phyloP scores from a whole-genome alignment of 2,888 invertebrate species.

The Calameuta pallipes region DNA sequence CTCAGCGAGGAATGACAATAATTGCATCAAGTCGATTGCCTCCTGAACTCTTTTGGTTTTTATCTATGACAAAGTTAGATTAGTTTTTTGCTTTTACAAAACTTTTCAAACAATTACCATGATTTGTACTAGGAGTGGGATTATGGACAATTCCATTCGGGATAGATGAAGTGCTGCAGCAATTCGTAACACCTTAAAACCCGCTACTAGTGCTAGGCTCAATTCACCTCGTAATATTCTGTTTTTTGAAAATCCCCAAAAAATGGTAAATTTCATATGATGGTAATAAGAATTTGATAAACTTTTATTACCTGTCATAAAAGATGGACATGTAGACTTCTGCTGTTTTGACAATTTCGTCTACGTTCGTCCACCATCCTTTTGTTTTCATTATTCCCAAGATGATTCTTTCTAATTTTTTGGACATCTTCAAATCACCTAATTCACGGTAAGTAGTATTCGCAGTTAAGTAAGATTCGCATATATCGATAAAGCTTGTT shows the following conservation, averaged over 20 bases:
- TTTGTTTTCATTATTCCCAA: constrained; percentile 41
- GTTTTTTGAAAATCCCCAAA: background rate
- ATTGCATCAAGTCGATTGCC: constrained; percentile 67
- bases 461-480: constrained; percentile 67
- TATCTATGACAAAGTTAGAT: constrained; percentile 30
- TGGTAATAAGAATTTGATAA: background rate
- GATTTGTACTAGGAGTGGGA: constrained; percentile 46
- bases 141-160: constrained; percentile 32
- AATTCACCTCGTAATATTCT: constrained; percentile 36
- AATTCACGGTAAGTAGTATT: constrained; percentile 67
- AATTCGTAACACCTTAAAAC: constrained; percentile 41
- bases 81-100: background rate
- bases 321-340: constrained; percentile 67
- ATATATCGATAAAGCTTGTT: constrained; percentile 56
- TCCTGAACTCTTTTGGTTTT: constrained; percentile 67
- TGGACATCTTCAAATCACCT: constrained; percentile 62
- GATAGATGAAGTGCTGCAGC: constrained; percentile 34
- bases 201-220: constrained; percentile 37
- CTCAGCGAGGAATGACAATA: constrained; percentile 52
- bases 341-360: constrained; percentile 67
- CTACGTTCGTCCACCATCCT: constrained; percentile 58
- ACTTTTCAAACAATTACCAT: constrained; percentile 32
- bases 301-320: constrained; percentile 36
- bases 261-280: background rate
- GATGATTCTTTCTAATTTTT: constrained; percentile 59